Percentiles rank a stretch among this genome's conserved stretches.
Evolutionary conservation across 53 echinoderm and acorn worm genomes (phyloP).

Genomic region (Paracentrotus lividus): DNA sequence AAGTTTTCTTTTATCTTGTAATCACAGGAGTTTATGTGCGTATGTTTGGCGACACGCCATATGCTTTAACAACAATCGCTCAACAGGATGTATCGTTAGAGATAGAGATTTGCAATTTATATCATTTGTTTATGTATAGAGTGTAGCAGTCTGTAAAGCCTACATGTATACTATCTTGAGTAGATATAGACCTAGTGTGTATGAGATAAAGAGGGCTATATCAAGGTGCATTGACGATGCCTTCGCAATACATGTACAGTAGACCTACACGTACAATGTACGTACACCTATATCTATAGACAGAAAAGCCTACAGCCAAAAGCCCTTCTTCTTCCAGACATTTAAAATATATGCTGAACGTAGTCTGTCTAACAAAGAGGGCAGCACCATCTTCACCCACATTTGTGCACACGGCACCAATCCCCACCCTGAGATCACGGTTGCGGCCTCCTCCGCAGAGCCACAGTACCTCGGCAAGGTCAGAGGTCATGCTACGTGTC

Average conservation of each 20-base stretch:
- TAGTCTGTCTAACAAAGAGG: constrained; percentile 18
- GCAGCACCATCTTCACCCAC: constrained; percentile 30
- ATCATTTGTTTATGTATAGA: too few relatives aligned
- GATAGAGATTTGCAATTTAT: too few relatives aligned
- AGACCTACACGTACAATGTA: background rate
- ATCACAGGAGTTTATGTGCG: too few relatives aligned
- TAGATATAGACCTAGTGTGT: background rate
- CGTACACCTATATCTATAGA: background rate
- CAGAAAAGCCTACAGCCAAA: constrained; percentile 26
- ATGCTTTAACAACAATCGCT: too few relatives aligned
- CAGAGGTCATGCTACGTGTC: background rate
- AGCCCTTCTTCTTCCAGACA: constrained; percentile 31
- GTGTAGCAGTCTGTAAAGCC: too few relatives aligned
- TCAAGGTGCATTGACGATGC: background rate
- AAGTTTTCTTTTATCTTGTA: too few relatives aligned
- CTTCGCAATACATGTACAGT: background rate
- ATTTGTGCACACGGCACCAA: constrained; percentile 54
- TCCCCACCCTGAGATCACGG: constrained; percentile 40
- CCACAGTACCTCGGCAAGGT: constrained; percentile 21
- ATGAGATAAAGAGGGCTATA: background rate
- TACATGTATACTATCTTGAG: too few relatives aligned
- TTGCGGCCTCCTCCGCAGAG: constrained; percentile 19
- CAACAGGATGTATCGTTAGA: too few relatives aligned
- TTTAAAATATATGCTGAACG: constrained; percentile 52
- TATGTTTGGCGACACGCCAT: too few relatives aligned